phyloP scores from a whole-genome alignment of 2,888 invertebrate species.

The Glaucopsyche alexis region DNA sequence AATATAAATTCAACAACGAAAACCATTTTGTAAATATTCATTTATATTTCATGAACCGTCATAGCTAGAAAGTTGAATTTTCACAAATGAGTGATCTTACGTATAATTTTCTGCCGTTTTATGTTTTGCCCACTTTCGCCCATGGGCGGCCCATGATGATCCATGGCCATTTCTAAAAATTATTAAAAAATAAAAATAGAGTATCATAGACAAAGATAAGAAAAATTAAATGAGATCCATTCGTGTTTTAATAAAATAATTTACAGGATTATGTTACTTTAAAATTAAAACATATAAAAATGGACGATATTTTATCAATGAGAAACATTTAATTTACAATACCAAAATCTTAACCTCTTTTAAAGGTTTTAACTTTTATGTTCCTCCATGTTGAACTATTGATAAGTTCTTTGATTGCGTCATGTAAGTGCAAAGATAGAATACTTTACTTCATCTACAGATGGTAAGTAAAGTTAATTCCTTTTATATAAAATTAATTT shows the following conservation, averaged over 20 bases:
- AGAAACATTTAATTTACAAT: not conserved
- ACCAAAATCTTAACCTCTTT: slow-evolving; percentile 47
- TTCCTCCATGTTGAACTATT: slow-evolving; percentile 65
- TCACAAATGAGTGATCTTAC: too few species aligned
- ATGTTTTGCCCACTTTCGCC: too few species aligned
- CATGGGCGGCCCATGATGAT: too few species aligned
- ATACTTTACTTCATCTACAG: slow-evolving; percentile 48
- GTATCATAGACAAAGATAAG: slow-evolving; percentile 23
- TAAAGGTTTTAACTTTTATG: slow-evolving; percentile 68
- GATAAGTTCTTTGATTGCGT: slow-evolving; percentile 74
- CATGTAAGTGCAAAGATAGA: slow-evolving; percentile 69
- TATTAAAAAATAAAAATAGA: not conserved
- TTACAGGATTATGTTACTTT: slow-evolving; percentile 41
- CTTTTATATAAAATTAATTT: slow-evolving; percentile 33
- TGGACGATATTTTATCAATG: not conserved
- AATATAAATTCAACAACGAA: too few species aligned
- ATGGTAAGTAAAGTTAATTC: slow-evolving; percentile 42
- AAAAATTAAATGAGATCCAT: slow-evolving; percentile 51
- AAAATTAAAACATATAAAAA: slow-evolving; percentile 1
- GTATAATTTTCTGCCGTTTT: too few species aligned
- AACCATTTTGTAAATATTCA: too few species aligned
- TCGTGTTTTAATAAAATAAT: slow-evolving; percentile 57
- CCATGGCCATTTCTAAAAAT: not conserved
- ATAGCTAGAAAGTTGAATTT: too few species aligned
- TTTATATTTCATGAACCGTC: too few species aligned